phyloP scores from a whole-genome alignment of 2,797 vertebrate genomes.

The Sebastes melanostomus region DNA sequence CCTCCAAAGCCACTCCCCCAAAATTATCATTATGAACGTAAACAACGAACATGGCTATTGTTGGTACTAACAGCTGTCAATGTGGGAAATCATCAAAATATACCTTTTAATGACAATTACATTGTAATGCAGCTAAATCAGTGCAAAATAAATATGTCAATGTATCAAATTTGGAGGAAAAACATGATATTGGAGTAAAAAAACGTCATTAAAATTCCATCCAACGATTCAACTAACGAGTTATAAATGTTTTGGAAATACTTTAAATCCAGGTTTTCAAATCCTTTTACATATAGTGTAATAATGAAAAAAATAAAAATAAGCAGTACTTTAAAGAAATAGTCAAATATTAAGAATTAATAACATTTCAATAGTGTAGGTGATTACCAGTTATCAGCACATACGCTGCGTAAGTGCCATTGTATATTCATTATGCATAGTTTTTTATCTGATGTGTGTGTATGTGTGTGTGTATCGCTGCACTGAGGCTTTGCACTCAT shows the following conservation, averaged over 20 bases:
- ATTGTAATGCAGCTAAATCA: not conserved
- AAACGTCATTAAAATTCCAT: not conserved
- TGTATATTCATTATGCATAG: not conserved
- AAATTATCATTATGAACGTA: too few relatives aligned
- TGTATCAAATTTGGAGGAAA: not conserved
- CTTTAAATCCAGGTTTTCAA: not conserved
- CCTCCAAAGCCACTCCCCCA: too few relatives aligned
- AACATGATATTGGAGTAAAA: not conserved
- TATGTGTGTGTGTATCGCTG: not conserved
- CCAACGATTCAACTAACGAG: not conserved
- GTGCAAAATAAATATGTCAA: not conserved
- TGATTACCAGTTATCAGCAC: not conserved
- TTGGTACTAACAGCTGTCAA: too few relatives aligned
- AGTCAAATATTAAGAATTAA: not conserved
- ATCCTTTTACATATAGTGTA: not conserved
- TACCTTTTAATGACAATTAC: not conserved
- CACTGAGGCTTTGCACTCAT: not conserved
- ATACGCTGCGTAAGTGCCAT: not conserved
- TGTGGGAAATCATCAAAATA: not conserved
- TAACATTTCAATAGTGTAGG: not conserved
- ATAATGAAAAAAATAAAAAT: not conserved
- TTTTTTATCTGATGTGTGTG: constrained; percentile 1
- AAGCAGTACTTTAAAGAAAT: not conserved
- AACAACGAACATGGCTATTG: too few relatives aligned
- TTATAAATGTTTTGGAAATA: not conserved